Base-by-base conservation (phyloP, 2,113 vertebrate genomes). In the Sceloporus undulatus region DNA sequence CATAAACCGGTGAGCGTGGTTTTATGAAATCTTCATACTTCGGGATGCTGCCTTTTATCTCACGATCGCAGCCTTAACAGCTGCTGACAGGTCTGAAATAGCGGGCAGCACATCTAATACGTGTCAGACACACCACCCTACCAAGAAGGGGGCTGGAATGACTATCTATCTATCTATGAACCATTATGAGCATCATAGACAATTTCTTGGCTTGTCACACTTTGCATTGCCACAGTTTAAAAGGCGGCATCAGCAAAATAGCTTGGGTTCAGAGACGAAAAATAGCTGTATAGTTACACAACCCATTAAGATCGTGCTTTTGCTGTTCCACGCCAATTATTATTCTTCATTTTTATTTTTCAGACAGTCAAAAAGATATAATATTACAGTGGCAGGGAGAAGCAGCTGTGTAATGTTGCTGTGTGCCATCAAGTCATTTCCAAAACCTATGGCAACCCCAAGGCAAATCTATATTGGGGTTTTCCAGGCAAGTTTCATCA, bases 11-110 rank as follows among this genome's bases (percentile, higher is more conserved):
- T 11, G 40, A 29, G 87, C 85, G 86, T 0, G 0, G 83, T 48
- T 84, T 48, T 70, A 85, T 87, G 76, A 89, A 77, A 86, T 71
- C 94, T 89, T 93, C 87, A 59, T 83, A 71, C 86, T 88, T 83
- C 9, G 29, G 27, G 71, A 88, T 1, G n/a, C 29, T 0, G 2
- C 3, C 90, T 94, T 93, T 92, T 79, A 88, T 92, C 92, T 94
- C 65, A 0, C 86, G 29, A 70, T 84, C 38, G 48, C 62, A 90
- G 87, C 81, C 76, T 34, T 54, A 77, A 77, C 87, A 68, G 71
- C 73, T 38, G 80, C 40, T 83, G 42, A 88, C 88, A 92, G 87
- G 81, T 38, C 85, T 76, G 87, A 93, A 81, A 79, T 82, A 91
- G 86, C 29, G 84, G 76, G 40, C 0, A 66, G 81, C 75, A 83